Percentiles rank a stretch among this genome's conserved stretches.
Evolutionary conservation across 2,797 vertebrate genomes (phyloP).

Genomic region (Enteromius treurensis): DNA sequence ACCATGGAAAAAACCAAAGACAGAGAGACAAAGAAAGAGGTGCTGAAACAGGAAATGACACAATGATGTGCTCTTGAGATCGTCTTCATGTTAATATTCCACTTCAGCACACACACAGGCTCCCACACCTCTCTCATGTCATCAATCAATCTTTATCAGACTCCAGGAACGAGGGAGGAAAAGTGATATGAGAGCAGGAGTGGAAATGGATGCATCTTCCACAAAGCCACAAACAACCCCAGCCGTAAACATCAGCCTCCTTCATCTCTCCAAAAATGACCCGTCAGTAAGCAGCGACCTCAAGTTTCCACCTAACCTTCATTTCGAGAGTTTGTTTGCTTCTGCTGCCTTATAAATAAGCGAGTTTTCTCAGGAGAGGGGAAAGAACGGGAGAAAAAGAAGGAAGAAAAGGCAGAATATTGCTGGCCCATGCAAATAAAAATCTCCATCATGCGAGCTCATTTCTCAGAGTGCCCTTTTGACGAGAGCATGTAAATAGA

Average conservation of each 20-base stretch:
- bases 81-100: slow-evolving; percentile 30
- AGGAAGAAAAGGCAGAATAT: slow-evolving; percentile 43
- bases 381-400: neutral
- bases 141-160: slow-evolving; percentile 57
- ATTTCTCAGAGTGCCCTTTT: slow-evolving; percentile 60
- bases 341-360: slow-evolving; percentile 31
- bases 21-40: slow-evolving; percentile 57
- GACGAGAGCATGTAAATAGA: slow-evolving; percentile 56
- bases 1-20: slow-evolving; percentile 20
- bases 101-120: neutral
- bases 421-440: slow-evolving; percentile 49
- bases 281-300: slow-evolving; percentile 52
- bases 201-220: slow-evolving; percentile 42
- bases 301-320: slow-evolving; percentile 37
- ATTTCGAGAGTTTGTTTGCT: slow-evolving; percentile 46
- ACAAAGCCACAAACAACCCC: slow-evolving; percentile 43
- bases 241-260: slow-evolving; percentile 16
- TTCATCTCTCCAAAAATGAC: slow-evolving; percentile 44
- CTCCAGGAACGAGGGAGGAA: slow-evolving; percentile 31
- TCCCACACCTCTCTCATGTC: slow-evolving; percentile 44
- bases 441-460: slow-evolving; percentile 36
- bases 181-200: slow-evolving; percentile 34
- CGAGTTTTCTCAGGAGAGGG: slow-evolving; percentile 12
- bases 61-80: slow-evolving; percentile 7
- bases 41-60: slow-evolving; percentile 6